phyloP scores from a whole-genome alignment of 1,140 invertebrate species.

The Andricus grossulariae region DNA sequence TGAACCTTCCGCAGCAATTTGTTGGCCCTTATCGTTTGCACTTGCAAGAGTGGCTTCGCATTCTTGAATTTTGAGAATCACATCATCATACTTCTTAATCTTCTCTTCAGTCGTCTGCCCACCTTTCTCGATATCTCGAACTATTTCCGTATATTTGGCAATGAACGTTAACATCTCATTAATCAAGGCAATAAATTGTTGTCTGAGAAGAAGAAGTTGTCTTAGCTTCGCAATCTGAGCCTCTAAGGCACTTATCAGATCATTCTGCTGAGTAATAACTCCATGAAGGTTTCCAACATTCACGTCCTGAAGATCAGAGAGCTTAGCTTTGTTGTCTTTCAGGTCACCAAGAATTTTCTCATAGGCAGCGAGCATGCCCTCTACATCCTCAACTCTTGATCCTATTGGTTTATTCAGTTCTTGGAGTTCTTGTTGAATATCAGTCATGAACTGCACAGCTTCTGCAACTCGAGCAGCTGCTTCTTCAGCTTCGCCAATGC shows the following conservation, averaged over 20 bases:
- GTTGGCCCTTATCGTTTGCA: constrained; percentile 93
- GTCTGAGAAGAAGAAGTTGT: constrained; percentile 85
- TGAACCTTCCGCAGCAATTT: constrained; percentile 91
- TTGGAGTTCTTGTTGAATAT: constrained; percentile 88
- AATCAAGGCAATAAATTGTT: constrained; percentile 90
- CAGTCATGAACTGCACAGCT: constrained; percentile 86
- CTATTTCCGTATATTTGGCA: constrained; percentile 89
- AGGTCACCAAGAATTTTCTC: constrained; percentile 88
- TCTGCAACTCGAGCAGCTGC: constrained; percentile 86
- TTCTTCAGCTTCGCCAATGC: constrained; percentile 87
- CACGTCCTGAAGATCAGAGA: constrained; percentile 85
- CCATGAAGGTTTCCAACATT: constrained; percentile 86
- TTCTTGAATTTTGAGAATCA: constrained; percentile 89
- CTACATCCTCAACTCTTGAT: constrained; percentile 88
- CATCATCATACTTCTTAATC: constrained; percentile 89
- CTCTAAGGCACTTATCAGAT: constrained; percentile 88
- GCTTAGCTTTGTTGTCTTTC: constrained; percentile 86
- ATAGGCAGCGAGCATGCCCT: constrained; percentile 85
- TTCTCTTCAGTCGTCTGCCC: constrained; percentile 89
- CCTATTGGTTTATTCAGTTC: constrained; percentile 90
- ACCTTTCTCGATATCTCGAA: constrained; percentile 89
- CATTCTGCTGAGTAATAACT: constrained; percentile 88
- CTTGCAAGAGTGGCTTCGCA: constrained; percentile 91
- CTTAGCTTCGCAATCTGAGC: constrained; percentile 88
- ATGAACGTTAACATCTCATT: constrained; percentile 92